phyloP scores from a whole-genome alignment of 2,888 invertebrate species.

The Rosalia funebris region DNA sequence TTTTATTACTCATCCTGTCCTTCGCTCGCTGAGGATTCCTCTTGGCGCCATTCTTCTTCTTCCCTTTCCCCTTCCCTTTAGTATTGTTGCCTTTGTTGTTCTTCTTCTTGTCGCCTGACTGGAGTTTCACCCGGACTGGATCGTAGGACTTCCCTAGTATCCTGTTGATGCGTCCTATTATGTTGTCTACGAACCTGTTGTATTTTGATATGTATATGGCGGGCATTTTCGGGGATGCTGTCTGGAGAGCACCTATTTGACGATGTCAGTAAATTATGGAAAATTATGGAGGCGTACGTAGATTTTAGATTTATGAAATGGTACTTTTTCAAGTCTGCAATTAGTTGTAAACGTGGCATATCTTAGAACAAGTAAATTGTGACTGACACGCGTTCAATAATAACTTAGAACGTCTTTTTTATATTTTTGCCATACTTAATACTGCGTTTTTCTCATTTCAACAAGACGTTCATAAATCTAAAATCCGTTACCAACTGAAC shows the following conservation, averaged over 20 bases:
- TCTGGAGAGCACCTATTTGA: constrained; percentile 58
- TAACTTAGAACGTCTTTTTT: too few relatives aligned
- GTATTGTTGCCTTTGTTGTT: constrained; percentile 56
- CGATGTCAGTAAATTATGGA: too few relatives aligned
- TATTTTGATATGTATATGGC: constrained; percentile 82
- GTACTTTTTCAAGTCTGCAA: too few relatives aligned
- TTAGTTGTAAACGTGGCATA: too few relatives aligned
- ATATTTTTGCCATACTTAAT: too few relatives aligned
- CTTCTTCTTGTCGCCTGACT: constrained; percentile 67
- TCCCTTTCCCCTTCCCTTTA: constrained; percentile 31
- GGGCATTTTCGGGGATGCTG: constrained; percentile 66
- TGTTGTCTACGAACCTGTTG: constrained; percentile 86
- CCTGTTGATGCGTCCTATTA: constrained; percentile 82
- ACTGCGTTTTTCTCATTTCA: not conserved
- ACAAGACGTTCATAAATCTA: not conserved
- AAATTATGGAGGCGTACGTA: too few relatives aligned
- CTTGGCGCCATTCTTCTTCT: constrained; percentile 28
- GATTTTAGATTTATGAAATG: too few relatives aligned
- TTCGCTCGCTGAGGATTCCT: constrained; percentile 13
- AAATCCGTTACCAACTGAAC: too few relatives aligned
- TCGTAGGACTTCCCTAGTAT: constrained; percentile 84
- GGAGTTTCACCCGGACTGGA: constrained; percentile 82
- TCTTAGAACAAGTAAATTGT: too few relatives aligned
- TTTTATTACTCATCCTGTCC: constrained; percentile 52
- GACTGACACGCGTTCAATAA: too few relatives aligned